Conservation (phyloP, 53 echinoderm and acorn worm genomes). For the Temnopleurus reevesii region DNA sequence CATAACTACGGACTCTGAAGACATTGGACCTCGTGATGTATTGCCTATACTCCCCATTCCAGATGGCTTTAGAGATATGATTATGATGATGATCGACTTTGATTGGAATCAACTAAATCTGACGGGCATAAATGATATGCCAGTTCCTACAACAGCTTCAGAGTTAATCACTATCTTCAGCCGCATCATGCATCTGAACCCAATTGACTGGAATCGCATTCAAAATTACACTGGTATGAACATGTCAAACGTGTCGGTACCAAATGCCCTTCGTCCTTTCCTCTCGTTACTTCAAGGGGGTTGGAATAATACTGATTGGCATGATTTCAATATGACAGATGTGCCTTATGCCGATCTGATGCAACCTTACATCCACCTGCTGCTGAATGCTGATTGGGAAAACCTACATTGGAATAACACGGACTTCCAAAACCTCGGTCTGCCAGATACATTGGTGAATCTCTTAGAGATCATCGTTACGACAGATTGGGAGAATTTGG, state of each 20-base stretch:
- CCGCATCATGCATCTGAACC: constrained; percentile 9
- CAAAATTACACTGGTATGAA: constrained; percentile 5
- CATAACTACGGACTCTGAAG: neutral
- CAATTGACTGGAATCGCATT: neutral
- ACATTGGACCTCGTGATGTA: neutral
- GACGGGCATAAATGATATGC: neutral
- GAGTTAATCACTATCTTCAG: neutral
- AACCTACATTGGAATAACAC: constrained; percentile 11
- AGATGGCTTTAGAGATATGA: neutral
- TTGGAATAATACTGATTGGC: neutral
- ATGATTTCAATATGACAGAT: neutral
- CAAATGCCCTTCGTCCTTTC: neutral
- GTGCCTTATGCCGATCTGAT: neutral
- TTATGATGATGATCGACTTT: neutral
- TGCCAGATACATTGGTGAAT: neutral
- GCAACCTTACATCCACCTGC: neutral
- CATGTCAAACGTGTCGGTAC: neutral
- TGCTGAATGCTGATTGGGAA: constrained; percentile 19
- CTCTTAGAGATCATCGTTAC: neutral
- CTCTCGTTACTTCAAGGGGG: neutral
- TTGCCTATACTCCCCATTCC: neutral
- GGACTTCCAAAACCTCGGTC: neutral
- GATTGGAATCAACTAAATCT: neutral
- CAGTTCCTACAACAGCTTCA: neutral
- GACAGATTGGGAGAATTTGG: neutral